Evolutionary conservation across 2,113 vertebrate species (phyloP), one percentile per base, ranked within the genome.

Genomic region (Microcebus lehilahytsara): DNA sequence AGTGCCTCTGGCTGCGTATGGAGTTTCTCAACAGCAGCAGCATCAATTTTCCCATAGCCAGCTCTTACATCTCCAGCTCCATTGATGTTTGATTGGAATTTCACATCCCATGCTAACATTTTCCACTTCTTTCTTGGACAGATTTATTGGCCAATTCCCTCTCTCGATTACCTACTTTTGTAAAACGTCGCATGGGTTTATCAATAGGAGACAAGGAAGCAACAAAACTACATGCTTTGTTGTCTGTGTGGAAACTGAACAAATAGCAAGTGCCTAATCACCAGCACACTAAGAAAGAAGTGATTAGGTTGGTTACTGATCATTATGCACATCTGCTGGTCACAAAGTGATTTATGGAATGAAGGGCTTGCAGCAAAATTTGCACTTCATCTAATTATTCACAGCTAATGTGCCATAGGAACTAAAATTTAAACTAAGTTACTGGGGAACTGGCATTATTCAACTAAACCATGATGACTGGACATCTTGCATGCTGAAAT

Each of bases 41-140:
- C 37, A 4, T 23, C 66, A 66, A 12, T 27, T 1, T 74, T 32
- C 13, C 19, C 30, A 37, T 1, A 1, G 10, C 17, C 2, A 16
- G 22, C n/a, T 34, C 5, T 19, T 46, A 8, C 69, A 75, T 83
- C 60, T 83, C n/a, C 34, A 32, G 6, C n/a, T 46, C 9, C 23
- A 66, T 13, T 37, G 75, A n/a, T 12, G 14, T 46, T 72, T 89
- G 13, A 32, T 62, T 75, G 3, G 22, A 71, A 77, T 58, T 51
- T 78, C 53, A 40, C 53, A 58, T 34, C 23, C 51, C 32, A 4
- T 9, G 9, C 46, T 75, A 25, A 27, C 37, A 46, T 34, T 84
- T 93, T 80, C 64, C 75, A 75, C n/a, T 30, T 77, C 56, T 77
- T 72, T 30, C 14, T 71, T 71, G 75, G 17, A 46, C 30, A 6